A percentile compares a stretch with the other conserved stretches of the same genome.
Evolutionary conservation across 2,888 invertebrate species (phyloP).

Genomic region (Palloptera scutellata): DNA sequence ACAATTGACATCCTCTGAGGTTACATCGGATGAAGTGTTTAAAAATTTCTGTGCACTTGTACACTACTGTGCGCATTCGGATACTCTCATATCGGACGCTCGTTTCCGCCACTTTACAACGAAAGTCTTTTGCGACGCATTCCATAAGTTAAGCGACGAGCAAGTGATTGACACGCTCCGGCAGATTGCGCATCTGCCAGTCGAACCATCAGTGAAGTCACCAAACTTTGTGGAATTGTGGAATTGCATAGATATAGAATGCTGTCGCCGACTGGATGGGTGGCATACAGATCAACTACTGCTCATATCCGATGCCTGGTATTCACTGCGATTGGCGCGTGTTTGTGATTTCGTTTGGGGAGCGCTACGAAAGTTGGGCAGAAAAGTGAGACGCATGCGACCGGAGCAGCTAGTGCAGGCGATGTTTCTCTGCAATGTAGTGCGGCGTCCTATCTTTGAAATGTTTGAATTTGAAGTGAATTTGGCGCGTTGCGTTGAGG

Average conservation of each 20-base stretch:
- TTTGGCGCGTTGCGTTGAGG: constrained; percentile 66
- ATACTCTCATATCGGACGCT: constrained; percentile 48
- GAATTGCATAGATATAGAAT: constrained; percentile 74
- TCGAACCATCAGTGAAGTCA: constrained; percentile 65
- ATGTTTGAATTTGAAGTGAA: constrained; percentile 74
- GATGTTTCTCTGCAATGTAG: constrained; percentile 73
- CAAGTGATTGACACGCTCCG: constrained; percentile 68
- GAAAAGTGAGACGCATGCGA: constrained; percentile 69
- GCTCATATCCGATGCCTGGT: constrained; percentile 72
- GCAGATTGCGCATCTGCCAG: constrained; percentile 67
- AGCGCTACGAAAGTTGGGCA: constrained; percentile 67
- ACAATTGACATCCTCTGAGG: background rate
- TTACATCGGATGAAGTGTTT: constrained; percentile 39
- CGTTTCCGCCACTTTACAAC: constrained; percentile 50
- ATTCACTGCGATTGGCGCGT: constrained; percentile 68
- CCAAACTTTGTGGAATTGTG: constrained; percentile 73
- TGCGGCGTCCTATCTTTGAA: constrained; percentile 67
- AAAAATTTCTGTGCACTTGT: constrained; percentile 46
- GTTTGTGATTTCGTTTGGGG: constrained; percentile 68
- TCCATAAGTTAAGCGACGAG: constrained; percentile 68
- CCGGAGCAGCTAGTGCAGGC: constrained; percentile 72
- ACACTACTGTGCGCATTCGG: constrained; percentile 46
- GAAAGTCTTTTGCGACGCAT: constrained; percentile 64
- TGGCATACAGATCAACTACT: constrained; percentile 70
- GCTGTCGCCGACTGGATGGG: constrained; percentile 64